Percentiles rank a stretch among this genome's conserved stretches.
phyloP scores from a whole-genome alignment of 2,797 vertebrate genomes.

The Capromys pilorides region DNA sequence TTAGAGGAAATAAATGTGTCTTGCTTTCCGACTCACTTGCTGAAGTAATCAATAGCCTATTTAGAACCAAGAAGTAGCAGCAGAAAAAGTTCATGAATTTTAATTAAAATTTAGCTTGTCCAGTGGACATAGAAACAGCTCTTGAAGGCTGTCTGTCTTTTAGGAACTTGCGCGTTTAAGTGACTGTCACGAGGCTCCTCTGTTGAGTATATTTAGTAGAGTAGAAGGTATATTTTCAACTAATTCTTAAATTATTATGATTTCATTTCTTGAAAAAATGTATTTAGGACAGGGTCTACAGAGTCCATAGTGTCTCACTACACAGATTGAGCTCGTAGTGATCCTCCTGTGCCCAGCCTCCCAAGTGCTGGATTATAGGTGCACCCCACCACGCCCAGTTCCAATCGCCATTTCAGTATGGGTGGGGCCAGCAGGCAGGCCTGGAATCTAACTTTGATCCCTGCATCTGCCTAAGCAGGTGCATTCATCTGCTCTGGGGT shows the following conservation, averaged over 20 bases:
- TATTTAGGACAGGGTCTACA: too few species aligned
- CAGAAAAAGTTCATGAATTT: conserved; percentile 50
- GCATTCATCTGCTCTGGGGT: too few species aligned
- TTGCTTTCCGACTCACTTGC: neutral
- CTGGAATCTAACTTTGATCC: too few species aligned
- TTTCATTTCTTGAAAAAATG: neutral
- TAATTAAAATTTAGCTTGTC: conserved; percentile 40
- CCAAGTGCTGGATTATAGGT: too few species aligned
- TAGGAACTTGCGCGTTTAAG: neutral
- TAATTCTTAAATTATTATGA: neutral
- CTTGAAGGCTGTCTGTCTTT: neutral
- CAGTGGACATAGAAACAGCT: neutral
- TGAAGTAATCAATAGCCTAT: conserved; percentile 41
- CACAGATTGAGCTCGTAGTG: too few species aligned
- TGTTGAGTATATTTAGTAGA: neutral
- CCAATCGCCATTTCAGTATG: too few species aligned
- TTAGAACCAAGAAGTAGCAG: conserved; percentile 4
- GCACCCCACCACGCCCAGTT: too few species aligned
- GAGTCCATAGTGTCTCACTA: too few species aligned
- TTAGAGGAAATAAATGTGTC: conserved; percentile 38
- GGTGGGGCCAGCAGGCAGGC: too few species aligned
- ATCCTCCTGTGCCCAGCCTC: too few species aligned
- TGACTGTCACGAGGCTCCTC: neutral
- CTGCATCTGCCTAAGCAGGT: too few species aligned
- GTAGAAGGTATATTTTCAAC: neutral